A percentile compares a stretch with the other conserved stretches of the same genome.
phyloP scores from a whole-genome alignment of 2,797 vertebrate species.

The Poecilia gillii region DNA sequence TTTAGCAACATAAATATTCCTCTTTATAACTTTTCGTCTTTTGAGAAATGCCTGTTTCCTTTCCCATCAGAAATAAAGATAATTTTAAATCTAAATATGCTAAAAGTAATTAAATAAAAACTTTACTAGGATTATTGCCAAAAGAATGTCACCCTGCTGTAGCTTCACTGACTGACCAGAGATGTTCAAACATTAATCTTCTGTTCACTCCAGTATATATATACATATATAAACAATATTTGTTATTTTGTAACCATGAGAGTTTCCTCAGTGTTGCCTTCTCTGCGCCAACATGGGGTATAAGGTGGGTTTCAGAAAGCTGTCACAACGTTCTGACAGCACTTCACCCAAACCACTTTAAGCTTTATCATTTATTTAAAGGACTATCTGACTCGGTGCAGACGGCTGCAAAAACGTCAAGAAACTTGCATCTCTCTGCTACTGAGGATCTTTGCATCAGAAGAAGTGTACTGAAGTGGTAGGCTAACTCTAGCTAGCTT shows the following conservation, averaged over 20 bases:
- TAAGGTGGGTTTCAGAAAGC: neutral
- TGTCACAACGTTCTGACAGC: neutral
- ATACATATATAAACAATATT: no score
- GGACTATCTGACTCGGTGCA: neutral
- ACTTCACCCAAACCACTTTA: neutral
- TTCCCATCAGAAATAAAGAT: neutral
- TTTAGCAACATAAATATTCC: neutral
- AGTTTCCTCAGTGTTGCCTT: neutral
- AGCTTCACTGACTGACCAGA: neutral
- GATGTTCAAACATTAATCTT: neutral
- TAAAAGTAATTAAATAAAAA: neutral
- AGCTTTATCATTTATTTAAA: conserved; percentile 1
- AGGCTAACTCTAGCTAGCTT: neutral
- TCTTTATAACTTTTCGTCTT: neutral
- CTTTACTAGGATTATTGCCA: neutral
- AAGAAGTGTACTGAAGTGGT: neutral
- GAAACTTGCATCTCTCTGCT: neutral
- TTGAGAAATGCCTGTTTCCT: neutral
- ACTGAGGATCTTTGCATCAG: neutral
- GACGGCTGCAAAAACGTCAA: neutral
- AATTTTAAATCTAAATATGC: neutral
- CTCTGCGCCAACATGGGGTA: neutral
- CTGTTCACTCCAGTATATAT: neutral
- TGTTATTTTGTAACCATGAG: neutral
- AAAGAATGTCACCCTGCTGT: neutral